phyloP scores from a whole-genome alignment of 1,140 invertebrate genomes.

The Aethina tumida region DNA sequence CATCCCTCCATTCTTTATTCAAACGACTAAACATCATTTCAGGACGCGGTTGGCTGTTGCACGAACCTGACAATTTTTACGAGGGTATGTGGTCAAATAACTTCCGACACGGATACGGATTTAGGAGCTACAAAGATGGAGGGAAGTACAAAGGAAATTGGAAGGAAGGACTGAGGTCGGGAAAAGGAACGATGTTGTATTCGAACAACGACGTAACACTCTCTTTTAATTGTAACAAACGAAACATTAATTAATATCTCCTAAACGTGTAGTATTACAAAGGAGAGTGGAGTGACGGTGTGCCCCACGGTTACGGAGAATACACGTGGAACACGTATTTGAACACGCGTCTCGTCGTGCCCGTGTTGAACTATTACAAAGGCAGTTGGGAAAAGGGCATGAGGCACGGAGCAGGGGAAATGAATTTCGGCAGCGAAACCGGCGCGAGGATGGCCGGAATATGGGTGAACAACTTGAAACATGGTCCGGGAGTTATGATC shows the following conservation, averaged over 20 bases:
- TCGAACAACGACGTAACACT: neutral
- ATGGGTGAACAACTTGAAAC: constrained; percentile 44
- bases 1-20: constrained; percentile 3
- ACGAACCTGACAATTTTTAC: constrained; percentile 29
- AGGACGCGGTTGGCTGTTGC: constrained; percentile 35
- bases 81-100: constrained; percentile 37
- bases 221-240: constrained; percentile 6
- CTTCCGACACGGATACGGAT: constrained; percentile 39
- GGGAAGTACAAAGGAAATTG: constrained; percentile 46
- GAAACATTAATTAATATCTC: constrained; percentile 8
- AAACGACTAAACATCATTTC: no score
- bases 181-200: constrained; percentile 41
- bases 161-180: constrained; percentile 46
- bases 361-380: constrained; percentile 39
- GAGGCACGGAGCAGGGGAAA: constrained; percentile 41
- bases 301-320: constrained; percentile 44
- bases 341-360: constrained; percentile 41
- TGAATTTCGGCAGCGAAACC: constrained; percentile 41
- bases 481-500: constrained; percentile 43
- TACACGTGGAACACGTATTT: constrained; percentile 44
- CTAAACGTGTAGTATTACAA: constrained; percentile 38
- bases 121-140: constrained; percentile 36
- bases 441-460: constrained; percentile 43
- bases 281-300: constrained; percentile 44
- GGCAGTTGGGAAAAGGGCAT: constrained; percentile 43